Base-by-base conservation (phyloP, 1,140 invertebrate species). In the Lutraria rhynchaena region DNA sequence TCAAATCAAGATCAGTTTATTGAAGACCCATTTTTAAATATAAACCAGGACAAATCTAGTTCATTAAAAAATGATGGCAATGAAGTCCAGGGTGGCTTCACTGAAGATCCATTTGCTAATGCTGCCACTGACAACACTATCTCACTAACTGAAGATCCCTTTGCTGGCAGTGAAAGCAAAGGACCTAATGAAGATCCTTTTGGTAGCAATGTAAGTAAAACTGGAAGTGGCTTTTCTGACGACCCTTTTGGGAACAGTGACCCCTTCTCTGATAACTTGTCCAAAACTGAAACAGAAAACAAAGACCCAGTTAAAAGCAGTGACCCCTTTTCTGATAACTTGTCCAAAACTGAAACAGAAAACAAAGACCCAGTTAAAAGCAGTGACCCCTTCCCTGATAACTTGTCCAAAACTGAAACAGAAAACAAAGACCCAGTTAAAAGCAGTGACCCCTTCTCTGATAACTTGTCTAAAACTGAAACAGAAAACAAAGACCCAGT, bases 191-290 rank as follows among this genome's bases (percentile, higher is more conserved):
- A 55, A 55, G 53, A 55, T n/a, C 19, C 19, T n/a, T 55, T 55
- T 55, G n/a, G 37, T 41, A 41, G 15, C 15, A 41, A 41, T 7
- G 37, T 41, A 41, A 41, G 37, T 41, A 41, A 41, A 15, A 35
- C 5, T 17, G 44, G 22, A 27, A 73, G 24, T 73, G 13, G 27
- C 0, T 81, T 81, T 46, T 27, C 55, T 57, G 67, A 60, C 19
- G 78, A 81, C 46, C 77, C 77, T 35, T 81, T 81, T 71, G 51
- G 22, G 17, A 19, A 29, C 4, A 13, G 33, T 61, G 58, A 27
- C 33, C 60, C 60, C 60, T 35, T 7, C 15, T 37, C 33, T 35
- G 35, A 63, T 35, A 27, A 24, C 19, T 22, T 24, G 15, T 24
- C 2, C 22, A n/a, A 15, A 58, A 13, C 55, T 13, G 9, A 24